Evolutionary conservation across 2,797 vertebrate species (phyloP).

Genomic region (Coregonus suidteri): DNA sequence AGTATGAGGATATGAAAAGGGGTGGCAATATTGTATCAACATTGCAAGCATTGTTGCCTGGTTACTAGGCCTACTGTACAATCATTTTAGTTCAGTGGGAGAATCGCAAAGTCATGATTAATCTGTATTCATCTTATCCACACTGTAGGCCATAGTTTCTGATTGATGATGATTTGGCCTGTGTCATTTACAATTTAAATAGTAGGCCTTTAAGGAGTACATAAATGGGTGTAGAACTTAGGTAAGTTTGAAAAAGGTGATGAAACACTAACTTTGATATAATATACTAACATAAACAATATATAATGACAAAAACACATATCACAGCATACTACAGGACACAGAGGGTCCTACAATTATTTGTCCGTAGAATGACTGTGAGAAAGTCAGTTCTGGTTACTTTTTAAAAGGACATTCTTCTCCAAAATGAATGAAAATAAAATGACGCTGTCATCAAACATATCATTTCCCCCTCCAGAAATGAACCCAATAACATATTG

Average conservation of each 20-base stretch:
- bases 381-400: too few species aligned
- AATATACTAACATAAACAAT: not conserved
- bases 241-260: too few species aligned
- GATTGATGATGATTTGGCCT: not conserved
- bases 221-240: too few species aligned
- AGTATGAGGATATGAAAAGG: conserved; percentile 1
- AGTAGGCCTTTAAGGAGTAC: not conserved
- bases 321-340: too few species aligned
- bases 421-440: too few species aligned
- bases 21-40: not conserved
- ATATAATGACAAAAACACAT: too few species aligned
- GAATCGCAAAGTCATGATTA: not conserved
- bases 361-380: too few species aligned
- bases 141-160: not conserved
- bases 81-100: not conserved
- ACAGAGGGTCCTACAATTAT: too few species aligned
- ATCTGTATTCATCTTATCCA: not conserved
- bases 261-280: conserved; percentile 47
- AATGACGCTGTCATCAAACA: too few species aligned
- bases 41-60: not conserved
- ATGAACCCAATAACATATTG: too few species aligned
- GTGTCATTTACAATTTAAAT: not conserved
- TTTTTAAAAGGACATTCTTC: too few species aligned
- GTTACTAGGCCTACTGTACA: not conserved
- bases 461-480: too few species aligned